These are phyloP conservation scores for Mactromeris polynyma DNA, from an alignment of 2,888 invertebrate genomes.

Conservation along the genomic window DNA sequence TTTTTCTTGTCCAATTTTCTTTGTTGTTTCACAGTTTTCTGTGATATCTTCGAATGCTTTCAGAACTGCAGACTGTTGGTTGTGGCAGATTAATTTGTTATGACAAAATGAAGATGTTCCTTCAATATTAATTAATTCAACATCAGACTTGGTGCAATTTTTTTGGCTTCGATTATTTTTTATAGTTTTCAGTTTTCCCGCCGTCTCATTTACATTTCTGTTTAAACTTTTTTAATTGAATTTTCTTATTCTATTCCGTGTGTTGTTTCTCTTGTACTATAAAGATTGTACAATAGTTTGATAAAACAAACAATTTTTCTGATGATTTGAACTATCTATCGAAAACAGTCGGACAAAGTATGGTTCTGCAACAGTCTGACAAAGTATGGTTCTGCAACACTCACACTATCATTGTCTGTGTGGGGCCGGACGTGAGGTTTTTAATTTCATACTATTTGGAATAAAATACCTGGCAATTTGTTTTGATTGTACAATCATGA, in stretches of 20 bases:
- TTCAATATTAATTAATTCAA: neutral
- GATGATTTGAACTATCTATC: neutral
- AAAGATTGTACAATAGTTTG: neutral
- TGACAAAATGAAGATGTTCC: neutral
- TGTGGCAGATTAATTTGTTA: neutral
- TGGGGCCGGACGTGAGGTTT: neutral
- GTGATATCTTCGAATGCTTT: neutral
- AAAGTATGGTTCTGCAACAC: neutral
- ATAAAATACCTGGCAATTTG: constrained; percentile 6
- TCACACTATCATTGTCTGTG: neutral
- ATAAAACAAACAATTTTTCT: neutral
- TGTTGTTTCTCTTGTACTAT: no score
- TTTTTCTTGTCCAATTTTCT: constrained; percentile 15
- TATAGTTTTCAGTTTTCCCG: neutral
- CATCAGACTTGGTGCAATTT: neutral
- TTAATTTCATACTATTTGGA: neutral
- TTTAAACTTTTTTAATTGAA: neutral
- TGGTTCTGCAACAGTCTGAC: neutral
- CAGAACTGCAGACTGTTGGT: neutral
- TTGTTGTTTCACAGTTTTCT: neutral
- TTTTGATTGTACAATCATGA: neutral
- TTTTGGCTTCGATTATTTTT: neutral
- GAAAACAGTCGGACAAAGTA: neutral
- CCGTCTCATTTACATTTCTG: neutral
- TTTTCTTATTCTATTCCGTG: no score